Evolutionary conservation across 2,113 vertebrate species (phyloP).

Genomic region (Epinephelus cyanopodus): DNA sequence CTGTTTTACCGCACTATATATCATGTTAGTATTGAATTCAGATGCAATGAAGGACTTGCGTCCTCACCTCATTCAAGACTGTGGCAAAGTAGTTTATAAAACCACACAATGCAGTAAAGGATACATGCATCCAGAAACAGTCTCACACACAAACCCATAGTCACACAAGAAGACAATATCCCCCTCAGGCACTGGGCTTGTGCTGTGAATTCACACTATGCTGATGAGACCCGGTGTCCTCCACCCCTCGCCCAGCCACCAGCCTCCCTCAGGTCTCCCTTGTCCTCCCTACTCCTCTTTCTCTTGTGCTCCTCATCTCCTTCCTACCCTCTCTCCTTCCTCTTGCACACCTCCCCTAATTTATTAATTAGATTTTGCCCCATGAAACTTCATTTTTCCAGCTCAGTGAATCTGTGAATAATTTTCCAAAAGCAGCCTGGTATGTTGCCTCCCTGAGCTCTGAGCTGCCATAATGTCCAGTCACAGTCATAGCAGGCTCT

Average conservation of each 20-base stretch:
- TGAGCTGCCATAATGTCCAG: slow-evolving; percentile 38
- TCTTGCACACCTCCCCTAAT: slow-evolving; percentile 15
- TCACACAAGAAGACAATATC: background rate
- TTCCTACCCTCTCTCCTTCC: background rate
- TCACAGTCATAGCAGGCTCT: slow-evolving; percentile 10
- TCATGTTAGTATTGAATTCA: too few species aligned
- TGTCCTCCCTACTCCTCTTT: background rate
- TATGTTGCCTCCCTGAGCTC: slow-evolving; percentile 9
- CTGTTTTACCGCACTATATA: too few species aligned
- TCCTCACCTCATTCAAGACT: background rate
- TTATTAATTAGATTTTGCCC: slow-evolving; percentile 47
- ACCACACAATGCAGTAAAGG: background rate
- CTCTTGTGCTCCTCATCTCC: background rate
- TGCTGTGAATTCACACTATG: slow-evolving; percentile 15
- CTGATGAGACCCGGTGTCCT: slow-evolving; percentile 14
- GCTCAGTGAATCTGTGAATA: slow-evolving; percentile 46
- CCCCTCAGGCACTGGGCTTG: slow-evolving; percentile 23
- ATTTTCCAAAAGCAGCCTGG: slow-evolving; percentile 35
- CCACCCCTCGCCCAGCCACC: background rate
- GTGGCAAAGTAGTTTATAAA: background rate
- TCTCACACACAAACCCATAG: background rate
- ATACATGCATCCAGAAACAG: background rate
- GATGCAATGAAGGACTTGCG: background rate
- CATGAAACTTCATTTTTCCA: slow-evolving; percentile 43
- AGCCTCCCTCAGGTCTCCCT: background rate